Percentiles rank a stretch among this genome's conserved stretches.
phyloP scores from a whole-genome alignment of 2,797 vertebrate genomes.

The Amniataba percoides region DNA sequence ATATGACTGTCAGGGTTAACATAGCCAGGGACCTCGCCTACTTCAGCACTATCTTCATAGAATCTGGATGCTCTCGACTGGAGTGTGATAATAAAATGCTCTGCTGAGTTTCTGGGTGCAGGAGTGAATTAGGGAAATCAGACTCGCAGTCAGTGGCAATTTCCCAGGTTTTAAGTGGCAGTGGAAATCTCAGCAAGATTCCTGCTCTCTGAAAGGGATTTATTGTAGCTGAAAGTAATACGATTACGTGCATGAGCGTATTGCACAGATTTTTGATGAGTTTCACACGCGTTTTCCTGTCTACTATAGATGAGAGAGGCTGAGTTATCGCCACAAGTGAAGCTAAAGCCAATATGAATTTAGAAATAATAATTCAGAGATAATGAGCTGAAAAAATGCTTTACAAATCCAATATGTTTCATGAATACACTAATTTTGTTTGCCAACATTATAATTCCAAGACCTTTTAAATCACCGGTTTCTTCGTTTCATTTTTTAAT shows the following conservation, averaged over 20 bases:
- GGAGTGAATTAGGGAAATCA: constrained; percentile 80
- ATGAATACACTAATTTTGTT: constrained; percentile 60
- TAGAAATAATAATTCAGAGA: constrained; percentile 61
- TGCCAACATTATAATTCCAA: constrained; percentile 52
- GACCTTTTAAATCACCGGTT: constrained; percentile 51
- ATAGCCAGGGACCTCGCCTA: constrained; percentile 56
- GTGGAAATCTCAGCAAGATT: constrained; percentile 72
- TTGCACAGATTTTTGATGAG: constrained; percentile 55
- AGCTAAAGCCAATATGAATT: constrained; percentile 45
- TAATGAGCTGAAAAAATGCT: constrained; percentile 63
- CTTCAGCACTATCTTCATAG: constrained; percentile 69
- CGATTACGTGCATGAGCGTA: constrained; percentile 67
- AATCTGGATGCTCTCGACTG: constrained; percentile 66
- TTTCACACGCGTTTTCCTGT: constrained; percentile 39
- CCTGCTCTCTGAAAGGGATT: constrained; percentile 67
- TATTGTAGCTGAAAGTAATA: constrained; percentile 73
- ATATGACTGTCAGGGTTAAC: constrained; percentile 68
- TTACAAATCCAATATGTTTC: constrained; percentile 61
- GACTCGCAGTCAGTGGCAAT: constrained; percentile 71
- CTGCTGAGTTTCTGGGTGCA: constrained; percentile 66
- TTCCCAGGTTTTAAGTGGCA: constrained; percentile 77
- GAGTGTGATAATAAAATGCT: constrained; percentile 74
- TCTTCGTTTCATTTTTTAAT: constrained; percentile 59
- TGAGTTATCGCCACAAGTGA: constrained; percentile 52
- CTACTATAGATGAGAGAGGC: constrained; percentile 48